Conservation (phyloP, 2,113 vertebrate genomes). For the Aegithalos caudatus region DNA sequence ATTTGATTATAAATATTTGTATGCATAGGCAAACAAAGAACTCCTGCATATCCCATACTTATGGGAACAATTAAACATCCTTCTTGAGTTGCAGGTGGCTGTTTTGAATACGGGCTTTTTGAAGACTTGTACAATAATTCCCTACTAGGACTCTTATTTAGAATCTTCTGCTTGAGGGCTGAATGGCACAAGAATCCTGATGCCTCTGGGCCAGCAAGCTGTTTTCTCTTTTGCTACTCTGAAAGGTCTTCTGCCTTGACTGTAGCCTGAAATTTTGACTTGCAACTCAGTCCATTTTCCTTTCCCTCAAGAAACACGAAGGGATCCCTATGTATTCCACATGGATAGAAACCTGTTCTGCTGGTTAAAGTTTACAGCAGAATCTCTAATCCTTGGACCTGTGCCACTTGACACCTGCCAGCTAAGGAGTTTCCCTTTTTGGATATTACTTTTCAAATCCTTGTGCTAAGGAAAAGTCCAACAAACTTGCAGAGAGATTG, state of each 20-base stretch:
- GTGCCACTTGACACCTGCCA: neutral
- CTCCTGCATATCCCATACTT: neutral
- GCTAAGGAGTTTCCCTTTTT: neutral
- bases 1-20: conserved; percentile 14
- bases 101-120: neutral
- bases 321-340: accelerated
- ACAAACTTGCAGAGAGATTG: neutral
- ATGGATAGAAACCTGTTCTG: neutral
- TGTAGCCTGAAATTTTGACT: neutral
- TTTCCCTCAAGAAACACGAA: neutral
- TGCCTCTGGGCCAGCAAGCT: neutral
- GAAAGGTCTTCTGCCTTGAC: neutral
- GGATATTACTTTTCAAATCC: neutral
- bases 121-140: neutral
- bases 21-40: neutral
- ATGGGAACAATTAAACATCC: neutral
- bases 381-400: neutral
- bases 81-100: neutral
- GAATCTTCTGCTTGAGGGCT: neutral
- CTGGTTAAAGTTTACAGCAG: neutral
- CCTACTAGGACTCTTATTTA: neutral
- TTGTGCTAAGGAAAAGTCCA: neutral
- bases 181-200: neutral
- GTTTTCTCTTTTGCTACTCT: neutral
- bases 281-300: neutral